These are phyloP conservation scores for Chrysolina haemoptera DNA, from an alignment of 2,888 invertebrate genomes.

Conservation along the genomic window DNA sequence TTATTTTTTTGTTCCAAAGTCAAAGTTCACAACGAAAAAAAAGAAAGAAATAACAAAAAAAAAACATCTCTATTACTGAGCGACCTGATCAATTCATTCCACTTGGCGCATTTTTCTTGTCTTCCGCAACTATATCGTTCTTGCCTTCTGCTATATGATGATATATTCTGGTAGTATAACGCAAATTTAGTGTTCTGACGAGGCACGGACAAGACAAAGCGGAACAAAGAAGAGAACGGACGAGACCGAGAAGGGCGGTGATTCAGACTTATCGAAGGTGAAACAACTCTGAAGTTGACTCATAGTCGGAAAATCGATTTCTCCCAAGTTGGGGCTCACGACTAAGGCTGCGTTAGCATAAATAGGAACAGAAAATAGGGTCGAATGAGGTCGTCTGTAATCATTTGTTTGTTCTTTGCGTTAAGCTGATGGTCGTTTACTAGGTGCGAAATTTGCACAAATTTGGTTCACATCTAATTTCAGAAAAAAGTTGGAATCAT, in stretches of 20 bases:
- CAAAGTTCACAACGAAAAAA: too few species aligned
- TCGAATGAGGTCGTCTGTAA: neutral
- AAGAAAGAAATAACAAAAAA: too few species aligned
- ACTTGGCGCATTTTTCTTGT: neutral
- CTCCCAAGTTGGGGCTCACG: slow-evolving; percentile 23
- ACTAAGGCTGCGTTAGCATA: slow-evolving; percentile 32
- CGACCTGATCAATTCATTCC: neutral
- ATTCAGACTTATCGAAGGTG: slow-evolving; percentile 7
- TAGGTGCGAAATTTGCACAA: too few species aligned
- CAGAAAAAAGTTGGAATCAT: too few species aligned
- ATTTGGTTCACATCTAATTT: too few species aligned
- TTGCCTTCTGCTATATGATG: neutral
- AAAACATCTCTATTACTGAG: too few species aligned
- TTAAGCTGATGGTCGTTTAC: too few species aligned
- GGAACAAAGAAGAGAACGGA: neutral
- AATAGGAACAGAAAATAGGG: slow-evolving; percentile 3
- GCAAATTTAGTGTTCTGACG: neutral
- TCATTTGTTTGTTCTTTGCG: neutral
- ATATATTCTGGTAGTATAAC: neutral
- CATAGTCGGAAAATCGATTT: slow-evolving; percentile 22
- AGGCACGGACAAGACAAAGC: too few species aligned
- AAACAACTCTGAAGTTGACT: slow-evolving; percentile 27
- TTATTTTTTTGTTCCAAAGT: too few species aligned
- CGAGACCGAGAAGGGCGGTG: neutral
- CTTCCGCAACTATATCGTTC: neutral